Base-by-base conservation (phyloP, 37 sponge, comb jelly and placozoan species). In the Axinella damicornis region DNA sequence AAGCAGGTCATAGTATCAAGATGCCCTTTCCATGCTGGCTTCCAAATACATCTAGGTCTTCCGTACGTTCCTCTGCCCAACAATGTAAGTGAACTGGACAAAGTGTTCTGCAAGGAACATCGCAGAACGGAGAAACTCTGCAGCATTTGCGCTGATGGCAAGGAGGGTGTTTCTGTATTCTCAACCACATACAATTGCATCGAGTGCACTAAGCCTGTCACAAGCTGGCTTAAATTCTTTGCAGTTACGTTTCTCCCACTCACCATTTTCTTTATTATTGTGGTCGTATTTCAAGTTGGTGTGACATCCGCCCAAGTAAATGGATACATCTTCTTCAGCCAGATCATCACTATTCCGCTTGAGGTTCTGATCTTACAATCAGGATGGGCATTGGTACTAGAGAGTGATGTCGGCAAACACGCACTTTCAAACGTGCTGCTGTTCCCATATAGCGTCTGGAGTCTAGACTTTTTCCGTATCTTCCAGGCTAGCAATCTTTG, bases 301-400 rank as follows among this genome's bases (percentile, higher is more conserved):
- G 46, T 83, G 28, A 83, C 84, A 18, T 52, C 74, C 12, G 65
- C 74, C 5, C 53, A 74, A 9, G 63, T 33, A n/a, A 83, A 64
- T 38, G 84, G 65, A 22, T 83, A 61, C 63, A 74, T 83, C 15
- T 74, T 83, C 56, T 83, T 83, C 66, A 83, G 84, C 61, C 84
- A 83, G 27, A 33, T 83, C 24, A 72, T 65, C 24, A 62, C 75
- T 16, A 25, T 65, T 11, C 62, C 36, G 65, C 65, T 64, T 16
- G 37, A 83, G 2, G 56, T 65, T 0, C 37, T 64, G 22, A 22
- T 74, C 32, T n/a, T 83, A 17, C 17, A 65, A 37, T 39, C 65
- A 19, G 65, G 56, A 2, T 74, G 72, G 72, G 28, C 21, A 34
- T 20, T 78, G 2, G 31, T 30, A 16, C 58, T 57, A 19, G 59